Evolutionary conservation across 2,888 invertebrate genomes (phyloP), one percentile per base, ranked within the genome.

Genomic region (Eledona agricola): DNA sequence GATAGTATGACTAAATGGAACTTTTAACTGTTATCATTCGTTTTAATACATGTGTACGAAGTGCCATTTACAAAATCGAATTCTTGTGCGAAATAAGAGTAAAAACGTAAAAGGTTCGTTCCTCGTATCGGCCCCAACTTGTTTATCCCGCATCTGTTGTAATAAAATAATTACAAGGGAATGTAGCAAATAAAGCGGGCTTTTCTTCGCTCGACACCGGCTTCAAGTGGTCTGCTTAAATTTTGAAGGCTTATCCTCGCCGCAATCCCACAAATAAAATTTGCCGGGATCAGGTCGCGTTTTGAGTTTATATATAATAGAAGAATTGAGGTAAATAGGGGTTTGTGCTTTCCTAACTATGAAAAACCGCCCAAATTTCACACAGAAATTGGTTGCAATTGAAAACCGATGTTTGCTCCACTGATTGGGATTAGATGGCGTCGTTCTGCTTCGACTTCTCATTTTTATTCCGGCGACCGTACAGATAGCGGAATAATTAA

Each of bases 401-500:
- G 9, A 22, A 7, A 7, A 2, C 11, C 10, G n/a, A 23, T 11
- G 11, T 7, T 25, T 2, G 11, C 11, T 25, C 4, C 9, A n/a
- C 3, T 11, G 7, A 34, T 34, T 5, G 10, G 11, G 20, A 20
- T 34, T 34, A 31, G 31, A 4, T 26, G 12, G 17, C 16, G 15
- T 7, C 17, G 10, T 7, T n/a, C 6, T 7, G 5, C n/a, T 16
- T 7, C 17, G n/a, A 12, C 3, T 31, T 6, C 16, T 4, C 16
- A 17, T 4, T 5, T 15, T 31, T 31, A 31, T 31, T 31, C 16
- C 3, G 12, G 31, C 34, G 34, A 12, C 11, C 37, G 46, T 55
- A 52, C 53, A 63, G 63, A 64, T 64, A 63, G 60, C 57, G 28
- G 47, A 60, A 63, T 62, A 60, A 64, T 64, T 64, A 62, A 63